Percentiles rank a stretch among this genome's conserved stretches.
Evolutionary conservation across 2,888 invertebrate species (phyloP).

Genomic region (Pristionchus mayeri): DNA sequence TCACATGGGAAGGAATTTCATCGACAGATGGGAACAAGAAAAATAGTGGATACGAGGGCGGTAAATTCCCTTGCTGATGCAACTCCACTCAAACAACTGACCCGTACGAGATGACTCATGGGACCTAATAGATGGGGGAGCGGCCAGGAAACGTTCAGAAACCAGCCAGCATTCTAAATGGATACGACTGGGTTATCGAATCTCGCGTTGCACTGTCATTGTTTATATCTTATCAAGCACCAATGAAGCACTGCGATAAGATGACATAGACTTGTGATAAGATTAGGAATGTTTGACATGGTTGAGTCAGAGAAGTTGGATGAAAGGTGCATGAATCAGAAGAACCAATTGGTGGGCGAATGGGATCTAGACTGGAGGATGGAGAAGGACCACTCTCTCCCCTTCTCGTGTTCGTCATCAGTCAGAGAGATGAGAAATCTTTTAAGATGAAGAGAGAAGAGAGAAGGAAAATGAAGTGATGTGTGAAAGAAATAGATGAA

Average conservation of each 20-base stretch:
- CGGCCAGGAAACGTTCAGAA: neutral
- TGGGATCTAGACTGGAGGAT: conserved; percentile 2
- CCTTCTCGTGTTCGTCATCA: neutral
- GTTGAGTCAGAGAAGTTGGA: neutral
- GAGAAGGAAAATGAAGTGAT: neutral
- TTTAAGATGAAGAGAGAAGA: neutral
- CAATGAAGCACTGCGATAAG: neutral
- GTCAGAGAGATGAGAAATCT: neutral
- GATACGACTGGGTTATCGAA: too few relatives aligned
- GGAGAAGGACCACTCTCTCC: neutral
- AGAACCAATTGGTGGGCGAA: neutral
- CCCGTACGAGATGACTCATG: neutral
- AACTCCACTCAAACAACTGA: neutral
- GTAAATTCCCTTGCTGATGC: too few relatives aligned
- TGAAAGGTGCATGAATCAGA: neutral
- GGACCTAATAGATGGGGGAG: neutral
- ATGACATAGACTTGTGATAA: neutral
- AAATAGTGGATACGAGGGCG: neutral
- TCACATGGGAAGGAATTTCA: too few relatives aligned
- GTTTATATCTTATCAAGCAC: too few relatives aligned
- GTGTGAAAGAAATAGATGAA: conserved; percentile 32
- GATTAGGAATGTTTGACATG: neutral
- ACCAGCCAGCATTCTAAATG: too few relatives aligned
- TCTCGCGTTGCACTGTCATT: too few relatives aligned
- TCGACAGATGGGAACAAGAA: neutral